phyloP scores from a whole-genome alignment of 2,888 invertebrate genomes.

The Drosophila subsilvestris region DNA sequence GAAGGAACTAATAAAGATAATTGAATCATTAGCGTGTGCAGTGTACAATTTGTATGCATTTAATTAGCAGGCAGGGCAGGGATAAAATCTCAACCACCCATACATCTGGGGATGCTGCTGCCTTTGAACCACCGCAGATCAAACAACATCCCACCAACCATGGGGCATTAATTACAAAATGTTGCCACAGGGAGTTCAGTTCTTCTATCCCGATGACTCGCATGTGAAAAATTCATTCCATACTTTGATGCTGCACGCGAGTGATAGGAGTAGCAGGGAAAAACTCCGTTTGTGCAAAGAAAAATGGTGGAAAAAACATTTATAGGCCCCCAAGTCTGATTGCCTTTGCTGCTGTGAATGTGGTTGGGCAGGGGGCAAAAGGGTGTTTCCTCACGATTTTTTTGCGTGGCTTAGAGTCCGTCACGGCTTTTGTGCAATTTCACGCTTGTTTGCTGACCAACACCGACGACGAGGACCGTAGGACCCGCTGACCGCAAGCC shows the following conservation, averaged over 20 bases:
- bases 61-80: conserved; percentile 53
- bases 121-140: conserved; percentile 42
- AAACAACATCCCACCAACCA: conserved; percentile 59
- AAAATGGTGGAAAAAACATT: conserved; percentile 39
- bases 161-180: conserved; percentile 52
- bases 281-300: conserved; percentile 23
- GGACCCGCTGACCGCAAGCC: conserved; percentile 66
- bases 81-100: conserved; percentile 32
- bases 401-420: conserved; percentile 32
- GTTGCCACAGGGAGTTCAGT: background rate
- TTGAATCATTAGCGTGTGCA: conserved; percentile 74
- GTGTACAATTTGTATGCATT: conserved; percentile 58
- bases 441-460: conserved; percentile 73
- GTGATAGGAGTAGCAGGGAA: conserved; percentile 31
- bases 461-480: conserved; percentile 43
- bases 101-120: background rate
- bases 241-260: conserved; percentile 39
- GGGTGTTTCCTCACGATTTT: conserved; percentile 8
- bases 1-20: conserved; percentile 65
- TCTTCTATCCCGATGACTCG: background rate
- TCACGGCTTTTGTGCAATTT: conserved; percentile 72
- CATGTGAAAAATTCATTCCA: conserved; percentile 31
- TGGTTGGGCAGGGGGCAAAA: conserved; percentile 6
- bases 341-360: conserved; percentile 60
- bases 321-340: conserved; percentile 69